phyloP scores from a whole-genome alignment of 2,888 invertebrate species.

The Protophormia terraenovae region DNA sequence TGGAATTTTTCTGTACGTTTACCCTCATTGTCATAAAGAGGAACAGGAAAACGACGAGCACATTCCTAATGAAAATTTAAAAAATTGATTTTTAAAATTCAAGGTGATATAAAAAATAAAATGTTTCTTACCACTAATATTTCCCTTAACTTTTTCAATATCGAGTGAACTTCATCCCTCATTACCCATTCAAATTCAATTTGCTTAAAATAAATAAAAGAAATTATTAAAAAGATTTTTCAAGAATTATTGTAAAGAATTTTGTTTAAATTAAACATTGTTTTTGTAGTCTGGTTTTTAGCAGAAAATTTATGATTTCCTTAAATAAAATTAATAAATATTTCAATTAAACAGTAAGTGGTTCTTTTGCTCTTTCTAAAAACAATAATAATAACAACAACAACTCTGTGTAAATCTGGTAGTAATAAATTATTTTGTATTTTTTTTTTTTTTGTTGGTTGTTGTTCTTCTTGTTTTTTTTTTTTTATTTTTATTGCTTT shows the following conservation, averaged over 20 bases:
- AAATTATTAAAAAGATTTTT: conserved; percentile 45
- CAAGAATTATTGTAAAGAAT: no score
- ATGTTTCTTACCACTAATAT: conserved; percentile 91
- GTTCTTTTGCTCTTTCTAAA: neutral
- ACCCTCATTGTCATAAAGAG: conserved; percentile 89
- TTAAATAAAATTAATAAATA: conserved; percentile 19
- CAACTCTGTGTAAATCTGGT: conserved; percentile 13
- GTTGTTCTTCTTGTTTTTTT: neutral
- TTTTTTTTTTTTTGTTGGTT: neutral
- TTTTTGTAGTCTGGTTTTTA: conserved; percentile 54
- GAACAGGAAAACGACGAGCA: conserved; percentile 90
- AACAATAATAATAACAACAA: neutral
- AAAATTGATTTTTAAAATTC: conserved; percentile 9
- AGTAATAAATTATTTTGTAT: conserved; percentile 24
- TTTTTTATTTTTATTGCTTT: conserved; percentile 33
- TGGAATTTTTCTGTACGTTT: conserved; percentile 93
- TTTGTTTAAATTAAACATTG: neutral
- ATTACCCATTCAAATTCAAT: conserved; percentile 96
- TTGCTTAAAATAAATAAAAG: conserved; percentile 86
- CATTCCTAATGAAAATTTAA: conserved; percentile 85
- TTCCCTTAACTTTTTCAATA: conserved; percentile 90
- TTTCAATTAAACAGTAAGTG: conserved; percentile 12
- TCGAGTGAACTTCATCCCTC: conserved; percentile 92
- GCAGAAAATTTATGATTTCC: conserved; percentile 28
- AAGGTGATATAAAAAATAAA: no score